Percentiles rank a stretch among this genome's conserved stretches.
These are phyloP conservation scores for Alitta virens DNA, from an alignment of 2,888 invertebrate genomes.

Conservation along the genomic window DNA sequence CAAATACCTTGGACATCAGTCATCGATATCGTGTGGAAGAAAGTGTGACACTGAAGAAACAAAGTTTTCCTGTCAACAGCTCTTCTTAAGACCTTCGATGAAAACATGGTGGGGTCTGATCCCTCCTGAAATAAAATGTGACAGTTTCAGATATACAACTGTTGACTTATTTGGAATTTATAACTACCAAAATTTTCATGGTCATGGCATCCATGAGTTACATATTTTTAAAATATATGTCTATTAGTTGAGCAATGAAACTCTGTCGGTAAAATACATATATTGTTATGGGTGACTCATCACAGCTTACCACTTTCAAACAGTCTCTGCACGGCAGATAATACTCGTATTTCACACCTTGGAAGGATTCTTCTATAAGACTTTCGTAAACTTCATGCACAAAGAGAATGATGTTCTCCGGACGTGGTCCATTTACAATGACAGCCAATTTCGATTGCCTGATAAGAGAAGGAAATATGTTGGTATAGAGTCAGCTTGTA, in stretches of 20 bases:
- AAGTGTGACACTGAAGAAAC: constrained; percentile 35
- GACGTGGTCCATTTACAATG: constrained; percentile 45
- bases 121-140: constrained; percentile 15
- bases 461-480: too few species aligned
- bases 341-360: constrained; percentile 53
- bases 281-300: background rate
- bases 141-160: too few species aligned
- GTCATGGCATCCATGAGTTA: too few species aligned
- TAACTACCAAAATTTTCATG: too few species aligned
- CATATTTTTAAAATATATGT: too few species aligned
- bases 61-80: constrained; percentile 31
- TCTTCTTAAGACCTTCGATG: constrained; percentile 27
- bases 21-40: constrained; percentile 34
- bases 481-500: too few species aligned
- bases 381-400: constrained; percentile 54
- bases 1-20: constrained; percentile 29
- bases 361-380: constrained; percentile 51
- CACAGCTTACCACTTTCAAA: constrained; percentile 35
- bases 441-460: constrained; percentile 44
- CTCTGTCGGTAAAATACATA: too few species aligned
- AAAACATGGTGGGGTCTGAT: constrained; percentile 32
- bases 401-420: constrained; percentile 53
- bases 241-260: too few species aligned
- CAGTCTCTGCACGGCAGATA: constrained; percentile 52
- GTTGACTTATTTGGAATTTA: too few species aligned